Percentiles rank a stretch among this genome's conserved stretches.
Evolutionary conservation across 1,140 invertebrate genomes (phyloP).

Genomic region (Temnothorax longispinosus): DNA sequence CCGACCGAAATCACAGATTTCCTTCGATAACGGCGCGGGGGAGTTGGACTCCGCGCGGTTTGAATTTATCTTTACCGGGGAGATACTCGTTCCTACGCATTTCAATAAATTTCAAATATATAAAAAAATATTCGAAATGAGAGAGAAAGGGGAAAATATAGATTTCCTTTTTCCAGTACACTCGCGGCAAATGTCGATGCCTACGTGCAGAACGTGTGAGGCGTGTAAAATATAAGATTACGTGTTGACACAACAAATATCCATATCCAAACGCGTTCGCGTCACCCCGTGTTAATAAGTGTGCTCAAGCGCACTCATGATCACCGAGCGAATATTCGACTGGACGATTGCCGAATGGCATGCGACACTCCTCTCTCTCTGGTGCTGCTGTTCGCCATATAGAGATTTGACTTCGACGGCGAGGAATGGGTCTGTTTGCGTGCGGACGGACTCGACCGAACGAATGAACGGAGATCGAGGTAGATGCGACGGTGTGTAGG

Average conservation of each 20-base stretch:
- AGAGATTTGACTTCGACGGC: slow-evolving; percentile 36
- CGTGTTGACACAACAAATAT: not conserved
- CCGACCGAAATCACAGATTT: slow-evolving; percentile 37
- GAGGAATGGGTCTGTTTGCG: slow-evolving; percentile 57
- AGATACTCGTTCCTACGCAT: not conserved
- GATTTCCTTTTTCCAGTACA: not conserved
- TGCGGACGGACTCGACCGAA: slow-evolving; percentile 1
- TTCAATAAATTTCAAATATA: not conserved
- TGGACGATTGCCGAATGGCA: slow-evolving; percentile 66
- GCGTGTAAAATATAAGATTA: not conserved
- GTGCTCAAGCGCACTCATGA: slow-evolving; percentile 14
- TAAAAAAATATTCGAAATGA: not conserved
- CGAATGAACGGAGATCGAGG: slow-evolving; percentile 43
- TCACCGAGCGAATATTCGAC: slow-evolving; percentile 60
- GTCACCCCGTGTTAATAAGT: slow-evolving; percentile 48
- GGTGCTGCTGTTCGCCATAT: slow-evolving; percentile 29
- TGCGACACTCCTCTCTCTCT: slow-evolving; percentile 30
- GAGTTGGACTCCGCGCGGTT: not conserved
- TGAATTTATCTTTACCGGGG: slow-evolving; percentile 27
- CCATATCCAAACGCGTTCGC: not conserved
- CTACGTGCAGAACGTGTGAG: not conserved
- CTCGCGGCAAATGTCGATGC: not conserved
- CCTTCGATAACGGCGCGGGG: not conserved
- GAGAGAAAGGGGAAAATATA: not conserved
- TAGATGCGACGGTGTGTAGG: not conserved